Conservation (phyloP, 2,797 vertebrate genomes). For the Mus minutoides region DNA sequence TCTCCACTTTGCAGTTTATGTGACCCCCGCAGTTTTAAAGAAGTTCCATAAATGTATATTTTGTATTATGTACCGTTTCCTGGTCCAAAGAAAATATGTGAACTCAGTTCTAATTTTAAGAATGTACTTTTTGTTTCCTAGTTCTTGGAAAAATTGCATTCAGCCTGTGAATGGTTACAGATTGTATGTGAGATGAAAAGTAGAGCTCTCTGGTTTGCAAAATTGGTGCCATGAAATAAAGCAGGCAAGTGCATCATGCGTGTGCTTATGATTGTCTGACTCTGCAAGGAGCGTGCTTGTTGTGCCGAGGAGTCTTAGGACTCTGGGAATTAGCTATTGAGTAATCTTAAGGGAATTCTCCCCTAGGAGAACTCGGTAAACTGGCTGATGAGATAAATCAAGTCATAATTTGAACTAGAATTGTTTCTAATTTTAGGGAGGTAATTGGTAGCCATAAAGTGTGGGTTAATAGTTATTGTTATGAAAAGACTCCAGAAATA, state of each 20-base stretch:
- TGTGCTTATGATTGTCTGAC: constrained; percentile 83
- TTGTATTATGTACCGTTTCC: constrained; percentile 94
- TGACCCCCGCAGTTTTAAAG: constrained; percentile 90
- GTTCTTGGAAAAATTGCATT: constrained; percentile 92
- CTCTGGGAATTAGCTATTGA: constrained; percentile 43
- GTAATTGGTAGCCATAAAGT: constrained; percentile 19
- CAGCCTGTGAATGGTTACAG: constrained; percentile 90
- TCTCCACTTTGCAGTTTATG: constrained; percentile 92
- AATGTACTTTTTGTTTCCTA: constrained; percentile 90
- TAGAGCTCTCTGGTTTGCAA: constrained; percentile 92
- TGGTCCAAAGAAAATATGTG: constrained; percentile 91
- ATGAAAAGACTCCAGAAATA: constrained; percentile 52
- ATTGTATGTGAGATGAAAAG: constrained; percentile 82
- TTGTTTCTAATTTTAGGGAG: constrained; percentile 37
- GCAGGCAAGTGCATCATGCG: constrained; percentile 91
- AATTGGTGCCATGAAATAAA: constrained; percentile 93
- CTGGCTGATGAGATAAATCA: constrained; percentile 52
- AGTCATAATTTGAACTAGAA: constrained; percentile 50
- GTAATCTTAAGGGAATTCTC: constrained; percentile 15
- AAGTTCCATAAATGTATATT: constrained; percentile 94
- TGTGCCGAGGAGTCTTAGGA: constrained; percentile 31
- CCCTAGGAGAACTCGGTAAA: constrained; percentile 19
- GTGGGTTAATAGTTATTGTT: constrained; percentile 18
- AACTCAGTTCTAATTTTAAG: constrained; percentile 92
- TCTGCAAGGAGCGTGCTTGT: constrained; percentile 28